Evolutionary conservation across 2,797 vertebrate species (phyloP), one percentile per base, ranked within the genome.

Genomic region (Mormyrops attenuatus): DNA sequence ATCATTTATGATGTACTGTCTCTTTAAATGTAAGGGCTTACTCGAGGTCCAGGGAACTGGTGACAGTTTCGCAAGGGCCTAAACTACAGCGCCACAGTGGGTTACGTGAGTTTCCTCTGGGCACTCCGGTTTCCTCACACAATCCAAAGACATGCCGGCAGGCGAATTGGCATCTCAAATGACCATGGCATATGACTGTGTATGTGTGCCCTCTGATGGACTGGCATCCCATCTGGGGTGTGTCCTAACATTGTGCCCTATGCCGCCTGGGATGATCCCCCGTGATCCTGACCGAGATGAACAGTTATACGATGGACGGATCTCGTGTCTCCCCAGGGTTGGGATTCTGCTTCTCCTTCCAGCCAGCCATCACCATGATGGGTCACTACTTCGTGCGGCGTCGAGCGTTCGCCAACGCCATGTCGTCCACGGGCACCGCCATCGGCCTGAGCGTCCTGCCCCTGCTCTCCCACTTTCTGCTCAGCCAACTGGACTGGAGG

Each of bases 261-360:
- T 22, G 57, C 7, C 8, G 7, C 57, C 57, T 26, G 57, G 57
- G 5, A 2, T 9, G 3, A 9, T 7, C n/a, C 57, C 57, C 57
- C n/a, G 0, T 26, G 57, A 63, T 63, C n/a, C 7, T 26, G 60
- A 63, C 8, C 8, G 22, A 26, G 60, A 34, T 69, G 3, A 69
- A 22, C 26, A 30, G 11, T 69, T 1, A 4, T 34, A 15, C 11
- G 66, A 69, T 2, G 66, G 66, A 8, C 7, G 15, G 9, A 47
- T 30, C 26, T 55, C 13, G 8, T 63, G 8, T 41, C 60, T 86
- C 90, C 88, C 0, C 93, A 99, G 98, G 98, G 73, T 94, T 99
- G 60, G 98, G 98, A 26, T 97, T 97, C 44, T 98, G 97, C 93
- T 97, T 99, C 93, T 96, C 97, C 93, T 99, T 98, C 95, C 98